Conservation (phyloP, 2,888 invertebrate genomes). For the Zhengitettix transpicula region DNA sequence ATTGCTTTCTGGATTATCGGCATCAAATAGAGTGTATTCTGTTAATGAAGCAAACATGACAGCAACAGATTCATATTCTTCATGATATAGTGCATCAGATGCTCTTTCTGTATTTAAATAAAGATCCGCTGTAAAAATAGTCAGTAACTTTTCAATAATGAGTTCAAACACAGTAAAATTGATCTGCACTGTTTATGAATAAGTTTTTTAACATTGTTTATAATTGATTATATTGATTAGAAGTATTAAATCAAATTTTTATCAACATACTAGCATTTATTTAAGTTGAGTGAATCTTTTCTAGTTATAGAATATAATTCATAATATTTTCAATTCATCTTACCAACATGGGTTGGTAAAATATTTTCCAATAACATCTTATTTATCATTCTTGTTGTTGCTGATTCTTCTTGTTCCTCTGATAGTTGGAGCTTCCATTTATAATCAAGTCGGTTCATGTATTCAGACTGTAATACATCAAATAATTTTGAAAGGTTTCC, state of each 20-base stretch:
- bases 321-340: no score
- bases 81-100: constrained; percentile 61
- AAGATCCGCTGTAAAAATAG: constrained; percentile 45
- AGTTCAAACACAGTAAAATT: no score
- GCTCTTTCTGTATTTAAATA: constrained; percentile 55
- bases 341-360: constrained; percentile 81
- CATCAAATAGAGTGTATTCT: constrained; percentile 55
- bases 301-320: no score
- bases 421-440: constrained; percentile 61
- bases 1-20: constrained; percentile 42
- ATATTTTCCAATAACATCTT: constrained; percentile 82
- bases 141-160: neutral
- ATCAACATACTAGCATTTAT: no score
- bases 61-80: constrained; percentile 74
- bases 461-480: constrained; percentile 45
- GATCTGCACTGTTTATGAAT: no score
- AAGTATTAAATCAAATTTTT: no score
- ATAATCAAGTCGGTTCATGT: constrained; percentile 74
- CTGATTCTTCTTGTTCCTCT: constrained; percentile 70
- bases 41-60: constrained; percentile 94
- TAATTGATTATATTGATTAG: no score
- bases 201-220: no score
- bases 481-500: neutral
- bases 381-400: constrained; percentile 73
- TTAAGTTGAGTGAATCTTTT: no score